Evolutionary conservation across 2,888 invertebrate species (phyloP).

Genomic region (Schizotus pectinicornis): DNA sequence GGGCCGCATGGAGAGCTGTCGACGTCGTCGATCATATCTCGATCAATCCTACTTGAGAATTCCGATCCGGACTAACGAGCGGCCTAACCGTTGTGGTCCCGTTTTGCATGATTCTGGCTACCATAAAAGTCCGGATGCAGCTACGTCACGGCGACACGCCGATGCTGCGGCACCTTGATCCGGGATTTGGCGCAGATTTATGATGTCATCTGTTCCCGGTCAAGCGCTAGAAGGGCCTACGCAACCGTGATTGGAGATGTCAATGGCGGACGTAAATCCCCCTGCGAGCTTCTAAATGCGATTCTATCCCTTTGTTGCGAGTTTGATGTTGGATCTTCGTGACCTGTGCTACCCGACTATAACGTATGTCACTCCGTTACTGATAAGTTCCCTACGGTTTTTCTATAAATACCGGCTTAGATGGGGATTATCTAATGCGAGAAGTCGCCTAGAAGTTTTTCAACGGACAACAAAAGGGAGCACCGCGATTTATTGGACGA

Average conservation of each 20-base stretch:
- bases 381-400: constrained; percentile 24
- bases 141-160: constrained; percentile 1
- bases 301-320: constrained; percentile 37
- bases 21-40: constrained; percentile 13
- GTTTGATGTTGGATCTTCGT: constrained; percentile 34
- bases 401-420: constrained; percentile 26
- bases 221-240: constrained; percentile 29
- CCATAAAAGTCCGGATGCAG: constrained; percentile 17
- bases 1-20: not conserved
- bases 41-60: constrained; percentile 22
- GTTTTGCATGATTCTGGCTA: constrained; percentile 21
- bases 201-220: constrained; percentile 36
- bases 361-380: constrained; percentile 28
- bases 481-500: constrained; percentile 18
- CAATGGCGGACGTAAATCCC: constrained; percentile 35
- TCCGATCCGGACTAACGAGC: constrained; percentile 24
- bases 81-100: constrained; percentile 12
- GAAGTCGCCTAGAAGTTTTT: constrained; percentile 22
- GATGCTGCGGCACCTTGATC: constrained; percentile 26
- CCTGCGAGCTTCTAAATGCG: constrained; percentile 36
- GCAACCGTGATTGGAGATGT: constrained; percentile 32
- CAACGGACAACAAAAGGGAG: constrained; percentile 22
- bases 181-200: constrained; percentile 36
- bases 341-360: constrained; percentile 24
- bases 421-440: constrained; percentile 22